A percentile compares a stretch with the other conserved stretches of the same genome.
Evolutionary conservation across 2,113 vertebrate species (phyloP).

Genomic region (Albula goreensis): DNA sequence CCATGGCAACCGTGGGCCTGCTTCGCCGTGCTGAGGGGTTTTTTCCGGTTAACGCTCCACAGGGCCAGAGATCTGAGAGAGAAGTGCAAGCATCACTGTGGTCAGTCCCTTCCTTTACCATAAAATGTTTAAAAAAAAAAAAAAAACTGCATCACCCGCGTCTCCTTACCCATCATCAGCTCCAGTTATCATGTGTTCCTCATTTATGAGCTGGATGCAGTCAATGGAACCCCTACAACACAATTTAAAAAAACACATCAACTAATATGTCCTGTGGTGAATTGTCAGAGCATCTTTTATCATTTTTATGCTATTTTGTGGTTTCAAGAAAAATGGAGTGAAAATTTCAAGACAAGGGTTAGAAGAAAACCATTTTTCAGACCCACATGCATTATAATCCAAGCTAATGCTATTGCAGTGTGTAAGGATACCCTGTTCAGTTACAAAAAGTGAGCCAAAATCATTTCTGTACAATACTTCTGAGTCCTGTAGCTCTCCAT

Average conservation of each 20-base stretch:
- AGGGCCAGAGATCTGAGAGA: constrained; percentile 79
- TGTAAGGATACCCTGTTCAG: too few species aligned
- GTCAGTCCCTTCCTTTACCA: background rate
- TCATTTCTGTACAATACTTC: too few species aligned
- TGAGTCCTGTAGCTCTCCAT: background rate
- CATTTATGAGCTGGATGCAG: constrained; percentile 92
- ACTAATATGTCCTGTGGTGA: background rate
- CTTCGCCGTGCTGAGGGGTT: constrained; percentile 79
- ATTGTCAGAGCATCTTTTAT: background rate
- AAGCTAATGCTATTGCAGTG: too few species aligned
- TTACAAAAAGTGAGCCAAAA: too few species aligned
- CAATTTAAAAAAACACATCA: background rate
- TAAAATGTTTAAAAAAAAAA: background rate
- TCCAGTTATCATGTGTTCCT: constrained; percentile 92
- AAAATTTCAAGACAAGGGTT: background rate
- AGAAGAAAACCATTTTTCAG: too few species aligned
- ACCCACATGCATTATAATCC: too few species aligned
- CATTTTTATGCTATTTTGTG: background rate
- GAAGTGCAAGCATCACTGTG: background rate
- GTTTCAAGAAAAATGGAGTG: background rate
- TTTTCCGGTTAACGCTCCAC: constrained; percentile 93
- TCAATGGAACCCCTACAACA: constrained; percentile 87
- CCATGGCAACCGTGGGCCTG: constrained; percentile 81
- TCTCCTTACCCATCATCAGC: constrained; percentile 86
- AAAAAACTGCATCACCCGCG: background rate